phyloP scores from a whole-genome alignment of 2,888 invertebrate species.

The Heteromurus nitidus region DNA sequence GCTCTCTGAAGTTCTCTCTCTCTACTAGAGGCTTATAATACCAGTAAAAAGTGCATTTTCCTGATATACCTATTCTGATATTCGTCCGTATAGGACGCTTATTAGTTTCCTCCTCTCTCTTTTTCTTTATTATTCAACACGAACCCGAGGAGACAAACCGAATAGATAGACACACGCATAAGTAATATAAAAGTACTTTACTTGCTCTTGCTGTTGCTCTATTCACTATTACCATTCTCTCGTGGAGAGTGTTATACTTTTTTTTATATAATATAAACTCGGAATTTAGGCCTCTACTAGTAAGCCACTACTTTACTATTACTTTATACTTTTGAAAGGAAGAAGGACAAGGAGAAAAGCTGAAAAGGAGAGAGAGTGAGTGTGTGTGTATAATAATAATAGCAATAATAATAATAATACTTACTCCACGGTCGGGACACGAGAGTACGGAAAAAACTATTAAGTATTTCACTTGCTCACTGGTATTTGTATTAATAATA shows the following conservation, averaged over 20 bases:
- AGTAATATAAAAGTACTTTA: slow-evolving; percentile 64
- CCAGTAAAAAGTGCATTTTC: slow-evolving; percentile 66
- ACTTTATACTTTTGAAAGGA: slow-evolving; percentile 55
- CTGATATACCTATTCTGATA: slow-evolving; percentile 67
- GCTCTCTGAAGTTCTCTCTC: slow-evolving; percentile 15
- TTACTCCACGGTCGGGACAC: slow-evolving; percentile 3
- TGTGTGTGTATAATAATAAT: slow-evolving; percentile 61
- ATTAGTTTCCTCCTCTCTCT: slow-evolving; percentile 62
- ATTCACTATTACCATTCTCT: slow-evolving; percentile 40
- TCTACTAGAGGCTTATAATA: slow-evolving; percentile 57
- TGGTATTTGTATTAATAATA: slow-evolving; percentile 62
- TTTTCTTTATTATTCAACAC: slow-evolving; percentile 65
- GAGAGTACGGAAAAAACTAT: slow-evolving; percentile 59
- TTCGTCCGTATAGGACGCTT: slow-evolving; percentile 68
- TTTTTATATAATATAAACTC: slow-evolving; percentile 52
- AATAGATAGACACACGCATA: slow-evolving; percentile 61
- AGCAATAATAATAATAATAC: slow-evolving; percentile 60
- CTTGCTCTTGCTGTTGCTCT: slow-evolving; percentile 46
- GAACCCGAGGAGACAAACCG: slow-evolving; percentile 56
- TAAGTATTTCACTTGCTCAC: slow-evolving; percentile 62
- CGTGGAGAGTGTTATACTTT: slow-evolving; percentile 49
- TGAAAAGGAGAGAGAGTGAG: slow-evolving; percentile 46
- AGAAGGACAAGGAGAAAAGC: slow-evolving; percentile 62
- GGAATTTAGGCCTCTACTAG: slow-evolving; percentile 36
- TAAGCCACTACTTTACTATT: slow-evolving; percentile 26